These are phyloP conservation scores for Conistra vaccinii DNA, from an alignment of 2,888 invertebrate species.

Conservation along the genomic window DNA sequence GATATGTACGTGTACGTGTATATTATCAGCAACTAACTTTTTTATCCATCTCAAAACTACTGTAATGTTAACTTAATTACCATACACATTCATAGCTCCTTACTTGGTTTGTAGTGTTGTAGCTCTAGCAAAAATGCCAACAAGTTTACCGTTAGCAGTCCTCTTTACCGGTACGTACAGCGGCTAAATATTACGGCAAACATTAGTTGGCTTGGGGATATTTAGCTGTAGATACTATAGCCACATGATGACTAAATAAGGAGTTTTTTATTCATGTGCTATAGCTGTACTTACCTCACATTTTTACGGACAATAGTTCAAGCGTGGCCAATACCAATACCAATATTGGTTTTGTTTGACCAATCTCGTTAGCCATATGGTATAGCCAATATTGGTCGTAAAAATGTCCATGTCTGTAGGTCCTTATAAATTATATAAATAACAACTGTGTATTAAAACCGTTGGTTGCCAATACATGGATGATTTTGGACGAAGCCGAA, in stretches of 20 bases:
- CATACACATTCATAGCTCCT: slow-evolving; percentile 30
- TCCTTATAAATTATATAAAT: background rate
- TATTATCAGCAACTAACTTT: background rate
- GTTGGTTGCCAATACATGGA: background rate
- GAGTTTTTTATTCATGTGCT: background rate
- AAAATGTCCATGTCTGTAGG: background rate
- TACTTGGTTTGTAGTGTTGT: slow-evolving; percentile 11
- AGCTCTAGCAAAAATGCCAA: slow-evolving; percentile 39
- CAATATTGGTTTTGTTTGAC: no score
- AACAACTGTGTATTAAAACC: background rate
- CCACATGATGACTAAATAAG: no score
- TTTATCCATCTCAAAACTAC: slow-evolving; percentile 8
- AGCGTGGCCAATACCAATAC: slow-evolving; percentile 7
- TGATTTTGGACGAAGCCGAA: background rate
- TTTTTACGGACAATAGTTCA: slow-evolving; percentile 8
- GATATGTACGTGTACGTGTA: background rate
- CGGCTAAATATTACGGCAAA: slow-evolving; percentile 56
- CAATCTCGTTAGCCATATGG: background rate
- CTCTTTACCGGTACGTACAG: slow-evolving; percentile 19
- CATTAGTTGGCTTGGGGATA: slow-evolving; percentile 4
- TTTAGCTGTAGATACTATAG: slow-evolving; percentile 22
- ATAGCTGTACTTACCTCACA: background rate
- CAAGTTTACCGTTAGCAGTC: slow-evolving; percentile 52
- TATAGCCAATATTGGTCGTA: background rate
- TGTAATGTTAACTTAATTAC: slow-evolving; percentile 31